Percentiles rank a stretch among this genome's conserved stretches.
Conservation (phyloP, 2,797 vertebrate species). For the Rallus crepitans region DNA sequence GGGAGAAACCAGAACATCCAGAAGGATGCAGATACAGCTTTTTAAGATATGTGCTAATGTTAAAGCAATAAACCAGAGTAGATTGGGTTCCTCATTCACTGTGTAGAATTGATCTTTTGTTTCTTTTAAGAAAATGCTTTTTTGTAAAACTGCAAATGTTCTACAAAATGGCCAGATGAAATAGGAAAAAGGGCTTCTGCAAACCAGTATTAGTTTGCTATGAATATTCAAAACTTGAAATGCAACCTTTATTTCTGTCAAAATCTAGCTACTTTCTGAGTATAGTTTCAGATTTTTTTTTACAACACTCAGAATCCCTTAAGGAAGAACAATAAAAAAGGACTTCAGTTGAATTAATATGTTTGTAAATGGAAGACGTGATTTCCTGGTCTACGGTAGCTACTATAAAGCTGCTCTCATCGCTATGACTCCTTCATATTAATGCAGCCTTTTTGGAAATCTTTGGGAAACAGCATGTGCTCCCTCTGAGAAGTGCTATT, state of each 20-base stretch:
- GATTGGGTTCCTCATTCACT: neutral
- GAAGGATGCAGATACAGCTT: neutral
- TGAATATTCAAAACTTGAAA: neutral
- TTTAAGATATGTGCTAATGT: neutral
- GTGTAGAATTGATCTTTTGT: neutral
- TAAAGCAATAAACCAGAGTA: neutral
- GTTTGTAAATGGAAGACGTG: neutral
- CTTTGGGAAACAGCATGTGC: neutral
- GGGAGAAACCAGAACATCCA: neutral
- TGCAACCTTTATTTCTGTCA: neutral
- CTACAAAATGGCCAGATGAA: neutral
- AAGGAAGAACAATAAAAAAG: neutral
- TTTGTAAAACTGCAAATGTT: neutral
- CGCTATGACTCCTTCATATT: neutral
- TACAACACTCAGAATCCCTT: neutral
- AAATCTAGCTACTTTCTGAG: neutral
- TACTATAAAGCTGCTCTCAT: neutral
- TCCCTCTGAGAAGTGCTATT: neutral
- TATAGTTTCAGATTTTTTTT: neutral
- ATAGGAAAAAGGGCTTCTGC: neutral
- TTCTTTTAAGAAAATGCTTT: neutral
- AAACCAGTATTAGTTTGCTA: neutral
- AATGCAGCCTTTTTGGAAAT: neutral
- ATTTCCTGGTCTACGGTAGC: neutral
- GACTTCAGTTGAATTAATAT: neutral